Evolutionary conservation across 1,140 invertebrate genomes (phyloP), one percentile per base, ranked within the genome.

Genomic region (Scaptomyza pallida): DNA sequence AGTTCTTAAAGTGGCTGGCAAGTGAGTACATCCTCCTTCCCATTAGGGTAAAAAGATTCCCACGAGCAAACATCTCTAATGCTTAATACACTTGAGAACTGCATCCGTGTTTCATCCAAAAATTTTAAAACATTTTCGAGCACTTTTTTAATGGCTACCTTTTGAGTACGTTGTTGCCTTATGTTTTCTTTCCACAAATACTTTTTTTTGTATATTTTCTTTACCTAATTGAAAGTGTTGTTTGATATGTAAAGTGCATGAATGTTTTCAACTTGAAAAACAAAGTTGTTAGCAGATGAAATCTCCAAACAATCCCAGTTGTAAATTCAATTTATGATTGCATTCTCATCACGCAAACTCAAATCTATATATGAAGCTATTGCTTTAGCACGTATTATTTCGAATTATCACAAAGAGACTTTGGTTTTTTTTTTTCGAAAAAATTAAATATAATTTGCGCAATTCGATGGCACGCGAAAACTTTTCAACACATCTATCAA

Each of bases 11-110:
- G 67, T 64, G 67, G 35, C 59, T 60, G 45, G 35, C 64, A 61
- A 68, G 57, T 68, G 64, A 30, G 8, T 44, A 48, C 59, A 71
- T 74, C 65, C 67, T 71, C 3, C n/a, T n/a, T 43, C 19, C 59
- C 59, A 19, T 59, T 52, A 48, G 41, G 26, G 23, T 52, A 21
- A 52, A 40, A 35, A 37, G 59, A 23, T 73, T 73, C 71, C 71
- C 71, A 73, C 71, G 65, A 50, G 30, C 37, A 21, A 50, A 52
- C 13, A 35, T n/a, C 48, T 48, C 44, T 23, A 61, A 50, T 21
- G 19, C 51, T 13, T 17, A 12, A 35, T n/a, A 12, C 51, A 23
- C 51, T 54, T 5, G 17, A 54, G 19, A n/a, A 17, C 4, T 41
- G 52, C 35, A 41, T 5, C 26, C 26, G 26, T 30, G 6, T 3